These are phyloP conservation scores for Potorous gilbertii DNA, from an alignment of 2,797 vertebrate species.

Conservation along the genomic window DNA sequence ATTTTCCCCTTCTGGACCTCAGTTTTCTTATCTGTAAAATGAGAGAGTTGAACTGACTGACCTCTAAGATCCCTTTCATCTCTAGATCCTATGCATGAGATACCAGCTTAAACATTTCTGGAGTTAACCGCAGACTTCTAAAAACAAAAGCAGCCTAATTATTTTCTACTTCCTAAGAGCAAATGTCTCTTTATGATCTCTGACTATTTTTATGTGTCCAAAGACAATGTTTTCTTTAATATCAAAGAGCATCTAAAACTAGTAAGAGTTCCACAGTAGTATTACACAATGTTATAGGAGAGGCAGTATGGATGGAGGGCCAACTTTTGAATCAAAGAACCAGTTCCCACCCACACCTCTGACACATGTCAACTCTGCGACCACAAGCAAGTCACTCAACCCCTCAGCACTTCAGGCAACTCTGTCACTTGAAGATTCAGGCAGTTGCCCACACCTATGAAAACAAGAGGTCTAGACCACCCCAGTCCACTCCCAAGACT, in stretches of 20 bases:
- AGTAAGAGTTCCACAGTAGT: slow-evolving; percentile 55
- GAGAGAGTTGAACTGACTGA: not conserved
- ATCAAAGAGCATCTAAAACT: slow-evolving; percentile 55
- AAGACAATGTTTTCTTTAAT: slow-evolving; percentile 48
- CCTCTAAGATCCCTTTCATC: not conserved
- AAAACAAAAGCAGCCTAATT: slow-evolving; percentile 58
- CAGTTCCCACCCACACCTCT: not conserved
- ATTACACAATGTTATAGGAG: slow-evolving; percentile 7
- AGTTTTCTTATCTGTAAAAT: not conserved
- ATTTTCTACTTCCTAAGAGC: slow-evolving; percentile 30
- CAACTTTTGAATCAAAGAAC: not conserved
- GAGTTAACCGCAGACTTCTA: slow-evolving; percentile 16
- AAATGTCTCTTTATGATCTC: slow-evolving; percentile 47
- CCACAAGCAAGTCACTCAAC: not conserved
- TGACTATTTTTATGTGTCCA: slow-evolving; percentile 38
- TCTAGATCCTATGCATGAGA: not conserved
- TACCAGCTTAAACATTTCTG: not conserved
- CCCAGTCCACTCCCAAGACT: not conserved
- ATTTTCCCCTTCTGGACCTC: not conserved
- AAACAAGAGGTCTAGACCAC: not conserved
- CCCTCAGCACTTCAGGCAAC: not conserved
- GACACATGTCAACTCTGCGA: not conserved
- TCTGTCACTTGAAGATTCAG: not conserved
- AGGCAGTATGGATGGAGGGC: not conserved
- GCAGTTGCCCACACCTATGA: not conserved